A percentile compares a stretch with the other conserved stretches of the same genome.
phyloP scores from a whole-genome alignment of 2,113 vertebrate species.

The Oreochromis aureus region DNA sequence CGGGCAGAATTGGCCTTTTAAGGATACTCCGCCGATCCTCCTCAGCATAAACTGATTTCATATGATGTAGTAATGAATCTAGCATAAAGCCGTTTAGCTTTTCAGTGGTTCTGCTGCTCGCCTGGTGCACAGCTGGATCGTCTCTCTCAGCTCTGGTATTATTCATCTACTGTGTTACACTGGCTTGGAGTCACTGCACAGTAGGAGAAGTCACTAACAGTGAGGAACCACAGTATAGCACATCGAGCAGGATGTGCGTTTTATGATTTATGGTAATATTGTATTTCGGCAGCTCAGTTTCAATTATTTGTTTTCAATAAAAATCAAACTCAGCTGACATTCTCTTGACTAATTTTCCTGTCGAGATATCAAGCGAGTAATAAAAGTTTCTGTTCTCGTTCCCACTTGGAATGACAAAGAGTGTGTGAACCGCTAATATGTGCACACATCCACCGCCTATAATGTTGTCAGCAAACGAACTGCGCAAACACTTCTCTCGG shows the following conservation, averaged over 20 bases:
- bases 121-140: constrained; percentile 61
- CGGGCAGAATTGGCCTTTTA: background rate
- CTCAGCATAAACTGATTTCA: constrained; percentile 40
- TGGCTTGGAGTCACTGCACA: constrained; percentile 58
- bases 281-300: constrained; percentile 49
- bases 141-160: constrained; percentile 56
- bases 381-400: constrained; percentile 38
- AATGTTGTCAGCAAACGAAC: constrained; percentile 8
- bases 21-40: background rate
- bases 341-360: constrained; percentile 31
- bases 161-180: constrained; percentile 69
- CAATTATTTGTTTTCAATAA: constrained; percentile 58
- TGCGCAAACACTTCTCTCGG: background rate
- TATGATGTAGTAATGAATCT: constrained; percentile 47
- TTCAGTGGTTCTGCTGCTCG: constrained; percentile 30
- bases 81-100: constrained; percentile 10
- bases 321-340: constrained; percentile 44
- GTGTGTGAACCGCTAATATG: constrained; percentile 18
- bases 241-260: constrained; percentile 43
- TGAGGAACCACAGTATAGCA: constrained; percentile 44
- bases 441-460: background rate
- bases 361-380: constrained; percentile 34
- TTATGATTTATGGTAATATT: constrained; percentile 64
- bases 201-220: constrained; percentile 60
- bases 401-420: constrained; percentile 44